phyloP scores from a whole-genome alignment of 2,113 vertebrate genomes.

The Silurus asotus region DNA sequence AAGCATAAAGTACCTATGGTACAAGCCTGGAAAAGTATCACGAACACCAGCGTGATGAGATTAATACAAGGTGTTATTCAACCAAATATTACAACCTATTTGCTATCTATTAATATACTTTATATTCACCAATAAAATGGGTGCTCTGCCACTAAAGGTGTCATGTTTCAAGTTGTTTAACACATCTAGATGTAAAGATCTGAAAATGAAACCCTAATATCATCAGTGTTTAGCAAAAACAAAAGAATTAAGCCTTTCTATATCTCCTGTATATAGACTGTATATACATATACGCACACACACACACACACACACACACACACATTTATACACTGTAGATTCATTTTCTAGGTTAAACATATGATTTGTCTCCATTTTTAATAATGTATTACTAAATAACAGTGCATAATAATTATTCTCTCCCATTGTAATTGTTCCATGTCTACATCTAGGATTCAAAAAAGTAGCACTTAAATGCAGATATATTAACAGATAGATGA shows the following conservation, averaged over 20 bases:
- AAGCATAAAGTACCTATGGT: too few species aligned
- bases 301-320: too few species aligned
- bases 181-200: not conserved
- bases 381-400: not conserved
- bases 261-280: too few species aligned
- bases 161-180: not conserved
- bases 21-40: too few species aligned
- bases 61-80: not conserved
- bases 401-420: not conserved
- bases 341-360: not conserved
- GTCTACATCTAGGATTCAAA: not conserved
- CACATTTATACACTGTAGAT: too few species aligned
- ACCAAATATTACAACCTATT: not conserved
- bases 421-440: not conserved
- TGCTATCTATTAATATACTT: not conserved
- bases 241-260: too few species aligned
- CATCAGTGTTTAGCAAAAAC: too few species aligned
- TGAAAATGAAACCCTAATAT: too few species aligned
- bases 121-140: not conserved
- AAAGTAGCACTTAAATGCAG: conserved; percentile 29
- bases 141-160: not conserved
- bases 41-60: not conserved
- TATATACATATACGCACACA: too few species aligned
- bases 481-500: not conserved
- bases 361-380: not conserved